Percentiles rank a stretch among this genome's conserved stretches.
These are phyloP conservation scores for Nyctibius bracteatus DNA, from an alignment of 2,113 vertebrate genomes.

Conservation along the genomic window DNA sequence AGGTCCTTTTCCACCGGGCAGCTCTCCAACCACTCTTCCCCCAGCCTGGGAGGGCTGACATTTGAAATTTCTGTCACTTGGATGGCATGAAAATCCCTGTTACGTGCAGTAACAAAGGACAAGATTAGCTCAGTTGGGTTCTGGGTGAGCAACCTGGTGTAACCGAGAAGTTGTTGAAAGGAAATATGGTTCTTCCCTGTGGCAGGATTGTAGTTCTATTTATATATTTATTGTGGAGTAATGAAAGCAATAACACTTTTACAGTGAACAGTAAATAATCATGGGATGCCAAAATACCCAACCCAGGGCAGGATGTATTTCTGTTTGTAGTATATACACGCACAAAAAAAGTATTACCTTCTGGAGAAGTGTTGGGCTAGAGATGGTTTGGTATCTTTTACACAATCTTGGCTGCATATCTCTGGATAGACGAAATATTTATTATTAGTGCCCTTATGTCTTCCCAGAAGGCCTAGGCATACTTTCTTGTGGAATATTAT, in stretches of 20 bases:
- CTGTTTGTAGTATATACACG: neutral
- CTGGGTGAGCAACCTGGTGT: neutral
- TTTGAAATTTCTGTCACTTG: neutral
- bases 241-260: constrained; percentile 40
- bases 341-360: neutral
- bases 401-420: neutral
- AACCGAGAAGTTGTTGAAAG: neutral
- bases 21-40: too few species aligned
- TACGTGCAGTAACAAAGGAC: neutral
- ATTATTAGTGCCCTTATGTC: neutral
- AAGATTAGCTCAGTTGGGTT: neutral
- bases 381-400: neutral
- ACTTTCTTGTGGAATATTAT: neutral
- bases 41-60: too few species aligned
- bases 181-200: neutral
- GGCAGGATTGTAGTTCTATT: constrained; percentile 10
- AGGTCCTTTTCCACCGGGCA: too few species aligned
- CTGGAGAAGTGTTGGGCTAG: neutral
- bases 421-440: neutral
- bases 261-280: constrained; percentile 39
- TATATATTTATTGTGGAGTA: constrained; percentile 40
- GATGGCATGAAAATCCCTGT: neutral
- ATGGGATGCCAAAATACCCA: constrained; percentile 7
- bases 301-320: neutral
- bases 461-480: neutral